phyloP scores from a whole-genome alignment of 2,797 vertebrate species.

The Micrastur ruficollis region DNA sequence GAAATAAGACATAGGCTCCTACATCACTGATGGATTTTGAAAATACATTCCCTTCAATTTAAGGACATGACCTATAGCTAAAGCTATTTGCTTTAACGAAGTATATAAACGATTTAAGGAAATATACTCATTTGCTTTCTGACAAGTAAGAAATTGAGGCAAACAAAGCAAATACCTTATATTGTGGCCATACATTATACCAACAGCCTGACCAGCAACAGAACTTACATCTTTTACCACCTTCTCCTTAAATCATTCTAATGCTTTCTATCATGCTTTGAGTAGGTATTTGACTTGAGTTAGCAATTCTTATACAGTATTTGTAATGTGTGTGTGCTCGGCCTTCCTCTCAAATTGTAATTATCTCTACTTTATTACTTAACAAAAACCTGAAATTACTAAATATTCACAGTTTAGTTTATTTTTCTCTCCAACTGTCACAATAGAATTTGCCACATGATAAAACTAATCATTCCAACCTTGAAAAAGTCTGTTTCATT shows the following conservation, averaged over 20 bases:
- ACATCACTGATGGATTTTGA: not conserved
- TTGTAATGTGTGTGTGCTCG: not conserved
- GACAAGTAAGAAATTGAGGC: not conserved
- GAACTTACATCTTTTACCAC: not conserved
- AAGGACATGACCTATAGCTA: not conserved
- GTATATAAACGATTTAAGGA: not conserved
- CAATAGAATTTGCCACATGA: not conserved
- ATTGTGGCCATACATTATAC: not conserved
- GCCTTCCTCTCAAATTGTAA: not conserved
- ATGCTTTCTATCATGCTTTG: not conserved
- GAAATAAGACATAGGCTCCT: not conserved
- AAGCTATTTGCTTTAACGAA: not conserved
- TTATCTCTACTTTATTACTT: not conserved
- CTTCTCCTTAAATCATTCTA: not conserved
- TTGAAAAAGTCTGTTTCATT: constrained; percentile 17
- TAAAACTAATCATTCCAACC: not conserved
- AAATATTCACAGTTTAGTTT: not conserved
- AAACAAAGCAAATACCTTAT: not conserved
- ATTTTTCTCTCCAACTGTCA: not conserved
- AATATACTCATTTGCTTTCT: not conserved
- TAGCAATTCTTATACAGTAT: not conserved
- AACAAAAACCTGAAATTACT: not conserved
- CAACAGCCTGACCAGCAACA: not conserved
- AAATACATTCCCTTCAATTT: not conserved
- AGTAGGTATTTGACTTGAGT: not conserved